phyloP scores from a whole-genome alignment of 1,140 invertebrate genomes.

The Microplitis mediator region DNA sequence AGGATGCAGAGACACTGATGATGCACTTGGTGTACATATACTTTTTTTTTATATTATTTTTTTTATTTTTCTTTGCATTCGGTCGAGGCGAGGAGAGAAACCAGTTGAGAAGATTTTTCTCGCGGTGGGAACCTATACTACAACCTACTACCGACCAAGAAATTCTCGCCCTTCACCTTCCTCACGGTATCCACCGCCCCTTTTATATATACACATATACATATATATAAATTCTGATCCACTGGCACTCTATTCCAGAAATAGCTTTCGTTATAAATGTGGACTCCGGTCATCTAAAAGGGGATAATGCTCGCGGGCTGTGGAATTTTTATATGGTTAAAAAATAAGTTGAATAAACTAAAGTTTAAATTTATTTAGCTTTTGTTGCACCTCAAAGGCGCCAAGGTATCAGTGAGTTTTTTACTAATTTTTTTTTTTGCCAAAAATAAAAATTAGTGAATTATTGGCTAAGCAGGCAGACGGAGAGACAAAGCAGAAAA shows the following conservation, averaged over 20 bases:
- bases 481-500: no score
- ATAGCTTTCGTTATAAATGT: constrained; percentile 19
- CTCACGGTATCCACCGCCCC: background rate
- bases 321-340: constrained; percentile 30
- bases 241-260: constrained; percentile 3
- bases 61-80: background rate
- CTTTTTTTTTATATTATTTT: background rate
- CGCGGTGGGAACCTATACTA: background rate
- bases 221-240: background rate
- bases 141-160: background rate
- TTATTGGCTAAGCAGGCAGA: no score
- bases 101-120: constrained; percentile 9
- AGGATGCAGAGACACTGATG: background rate
- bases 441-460: no score
- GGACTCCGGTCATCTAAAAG: constrained; percentile 26
- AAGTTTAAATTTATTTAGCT: background rate
- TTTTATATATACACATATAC: background rate
- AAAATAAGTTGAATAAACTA: background rate
- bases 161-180: background rate
- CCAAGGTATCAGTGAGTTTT: constrained; percentile 4
- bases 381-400: background rate
- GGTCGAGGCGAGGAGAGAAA: background rate
- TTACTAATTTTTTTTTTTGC: background rate
- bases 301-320: constrained; percentile 22
- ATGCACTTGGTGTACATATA: background rate